phyloP scores from a whole-genome alignment of 2,113 vertebrate species.

The Callaeas wilsoni region DNA sequence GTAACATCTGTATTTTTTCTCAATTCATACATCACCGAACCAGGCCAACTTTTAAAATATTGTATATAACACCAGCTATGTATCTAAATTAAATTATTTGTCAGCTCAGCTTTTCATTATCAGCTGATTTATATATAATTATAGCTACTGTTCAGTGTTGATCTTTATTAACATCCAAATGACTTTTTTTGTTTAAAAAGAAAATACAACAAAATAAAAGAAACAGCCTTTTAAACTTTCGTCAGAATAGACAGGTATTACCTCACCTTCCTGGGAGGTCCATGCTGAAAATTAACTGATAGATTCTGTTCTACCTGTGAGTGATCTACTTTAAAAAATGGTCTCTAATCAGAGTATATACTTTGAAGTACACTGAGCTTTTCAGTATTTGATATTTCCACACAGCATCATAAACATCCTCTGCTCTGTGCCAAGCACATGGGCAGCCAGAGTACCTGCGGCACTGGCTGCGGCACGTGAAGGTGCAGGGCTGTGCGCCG shows the following conservation, averaged over 20 bases:
- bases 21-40: slow-evolving; percentile 29
- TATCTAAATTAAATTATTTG: slow-evolving; percentile 56
- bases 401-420: neutral
- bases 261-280: neutral
- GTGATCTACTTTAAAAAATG: neutral
- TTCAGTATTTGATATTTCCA: neutral
- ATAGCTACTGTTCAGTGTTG: slow-evolving; percentile 13
- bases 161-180: slow-evolving; percentile 6
- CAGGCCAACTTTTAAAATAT: slow-evolving; percentile 47
- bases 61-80: slow-evolving; percentile 17
- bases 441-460: neutral
- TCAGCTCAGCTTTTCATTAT: slow-evolving; percentile 60
- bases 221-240: neutral
- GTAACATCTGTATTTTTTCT: slow-evolving; percentile 39
- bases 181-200: too few species aligned
- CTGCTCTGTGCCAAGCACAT: neutral
- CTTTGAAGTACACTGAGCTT: neutral
- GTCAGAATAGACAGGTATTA: neutral
- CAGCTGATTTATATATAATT: slow-evolving; percentile 18
- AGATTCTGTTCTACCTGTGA: neutral
- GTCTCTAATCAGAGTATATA: neutral
- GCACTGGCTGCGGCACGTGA: accelerated
- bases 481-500: neutral
- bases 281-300: neutral
- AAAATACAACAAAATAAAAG: neutral